These are phyloP conservation scores for Macaca nemestrina DNA, from an alignment of 2,113 vertebrate species.

Conservation along the genomic window DNA sequence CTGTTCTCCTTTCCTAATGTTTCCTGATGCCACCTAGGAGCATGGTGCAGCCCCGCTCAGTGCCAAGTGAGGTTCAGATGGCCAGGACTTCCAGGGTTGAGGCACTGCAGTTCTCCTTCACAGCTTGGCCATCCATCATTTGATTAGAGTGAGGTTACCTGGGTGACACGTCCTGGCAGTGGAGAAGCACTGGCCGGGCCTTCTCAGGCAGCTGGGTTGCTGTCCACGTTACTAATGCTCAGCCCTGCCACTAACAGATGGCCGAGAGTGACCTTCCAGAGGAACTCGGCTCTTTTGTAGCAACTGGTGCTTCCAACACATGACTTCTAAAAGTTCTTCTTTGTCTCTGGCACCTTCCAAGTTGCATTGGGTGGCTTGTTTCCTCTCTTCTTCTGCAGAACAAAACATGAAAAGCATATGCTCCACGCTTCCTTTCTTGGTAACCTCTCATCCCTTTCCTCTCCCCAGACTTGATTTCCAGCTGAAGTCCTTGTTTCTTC, in stretches of 20 bases:
- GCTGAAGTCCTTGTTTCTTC: not conserved
- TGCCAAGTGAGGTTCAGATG: conserved; percentile 64
- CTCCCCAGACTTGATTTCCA: not conserved
- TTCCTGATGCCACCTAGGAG: conserved; percentile 52
- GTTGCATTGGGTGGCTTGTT: not conserved
- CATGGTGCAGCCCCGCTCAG: conserved; percentile 32
- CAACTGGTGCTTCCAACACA: not conserved
- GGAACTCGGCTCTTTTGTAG: conserved; percentile 34
- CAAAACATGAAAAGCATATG: not conserved
- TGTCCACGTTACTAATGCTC: conserved; percentile 62
- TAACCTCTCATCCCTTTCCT: not conserved
- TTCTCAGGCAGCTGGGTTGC: conserved; percentile 41
- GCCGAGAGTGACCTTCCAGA: conserved; percentile 48
- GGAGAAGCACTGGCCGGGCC: not conserved
- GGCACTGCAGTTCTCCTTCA: conserved; percentile 50
- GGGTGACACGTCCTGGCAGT: conserved; percentile 58
- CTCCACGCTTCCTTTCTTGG: not conserved
- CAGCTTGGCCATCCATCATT: conserved; percentile 74
- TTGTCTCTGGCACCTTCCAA: conserved; percentile 11
- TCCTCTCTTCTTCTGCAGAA: not conserved
- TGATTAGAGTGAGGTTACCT: conserved; percentile 65
- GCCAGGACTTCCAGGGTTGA: conserved; percentile 25
- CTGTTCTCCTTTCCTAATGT: not conserved
- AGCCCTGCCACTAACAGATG: conserved; percentile 64
- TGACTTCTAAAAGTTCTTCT: conserved; percentile 39